Evolutionary conservation across 2,113 vertebrate species (phyloP).

Genomic region (Myotis yumanensis): DNA sequence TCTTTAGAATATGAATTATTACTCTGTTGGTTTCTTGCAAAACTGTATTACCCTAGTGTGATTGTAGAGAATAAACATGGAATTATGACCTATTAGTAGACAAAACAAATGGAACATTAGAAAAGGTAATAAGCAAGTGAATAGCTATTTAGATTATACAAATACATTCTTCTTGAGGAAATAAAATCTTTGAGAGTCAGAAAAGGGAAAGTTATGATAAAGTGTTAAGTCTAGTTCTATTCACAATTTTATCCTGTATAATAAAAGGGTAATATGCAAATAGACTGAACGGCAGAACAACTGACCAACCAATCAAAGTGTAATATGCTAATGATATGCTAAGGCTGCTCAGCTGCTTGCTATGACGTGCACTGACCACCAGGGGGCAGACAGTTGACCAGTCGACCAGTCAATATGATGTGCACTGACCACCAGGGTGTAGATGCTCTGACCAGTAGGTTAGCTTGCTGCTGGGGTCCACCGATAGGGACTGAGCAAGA

Average conservation of each 20-base stretch:
- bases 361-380: no score
- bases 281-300: no score
- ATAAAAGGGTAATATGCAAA: no score
- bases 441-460: no score
- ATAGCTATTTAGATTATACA: background rate
- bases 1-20: constrained; percentile 14
- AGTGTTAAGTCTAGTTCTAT: background rate
- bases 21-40: background rate
- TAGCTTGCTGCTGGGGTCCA: no score
- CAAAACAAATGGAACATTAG: background rate
- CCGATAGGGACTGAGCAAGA: no score
- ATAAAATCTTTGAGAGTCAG: background rate
- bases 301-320: no score
- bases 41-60: background rate
- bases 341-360: no score
- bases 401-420: no score
- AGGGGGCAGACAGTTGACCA: no score
- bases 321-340: no score
- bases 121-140: background rate
- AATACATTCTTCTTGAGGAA: constrained; percentile 2
- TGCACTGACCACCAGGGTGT: no score
- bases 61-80: background rate
- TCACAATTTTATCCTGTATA: background rate
- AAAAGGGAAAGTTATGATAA: background rate
- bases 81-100: background rate